These are phyloP conservation scores for Lerista edwardsae DNA, from an alignment of 2,797 vertebrate species.

Conservation along the genomic window DNA sequence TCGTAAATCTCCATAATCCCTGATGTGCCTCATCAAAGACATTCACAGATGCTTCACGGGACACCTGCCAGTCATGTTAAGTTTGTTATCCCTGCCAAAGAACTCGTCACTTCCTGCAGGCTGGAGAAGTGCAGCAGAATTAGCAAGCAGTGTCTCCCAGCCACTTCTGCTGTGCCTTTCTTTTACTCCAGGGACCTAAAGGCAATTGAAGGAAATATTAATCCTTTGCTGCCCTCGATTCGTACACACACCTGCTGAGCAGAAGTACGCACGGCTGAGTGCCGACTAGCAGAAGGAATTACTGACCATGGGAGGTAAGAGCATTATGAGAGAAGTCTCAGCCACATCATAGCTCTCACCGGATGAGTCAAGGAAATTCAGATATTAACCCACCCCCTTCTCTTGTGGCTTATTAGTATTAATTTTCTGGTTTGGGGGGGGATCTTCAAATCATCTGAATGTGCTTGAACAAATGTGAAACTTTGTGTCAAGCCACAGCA, in stretches of 20 bases:
- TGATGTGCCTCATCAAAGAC: neutral
- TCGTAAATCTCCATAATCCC: neutral
- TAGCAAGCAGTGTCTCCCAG: constrained; percentile 3
- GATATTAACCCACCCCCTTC: neutral
- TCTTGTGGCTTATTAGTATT: neutral
- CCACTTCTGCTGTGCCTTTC: constrained; percentile 7
- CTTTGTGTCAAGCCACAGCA: neutral
- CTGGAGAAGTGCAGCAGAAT: constrained; percentile 32
- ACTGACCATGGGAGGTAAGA: constrained; percentile 1
- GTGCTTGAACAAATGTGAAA: neutral
- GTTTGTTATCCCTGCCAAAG: neutral
- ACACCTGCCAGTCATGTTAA: fast-evolving
- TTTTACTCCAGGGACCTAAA: constrained; percentile 27
- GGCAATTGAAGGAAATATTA: constrained; percentile 32
- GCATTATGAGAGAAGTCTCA: neutral
- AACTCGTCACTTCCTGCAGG: constrained; percentile 19
- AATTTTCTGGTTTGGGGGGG: neutral
- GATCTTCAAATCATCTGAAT: neutral
- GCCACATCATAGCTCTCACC: neutral
- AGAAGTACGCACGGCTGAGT: constrained; percentile 15
- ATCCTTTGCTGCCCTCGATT: constrained; percentile 31
- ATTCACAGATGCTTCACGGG: neutral
- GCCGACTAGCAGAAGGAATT: constrained; percentile 33
- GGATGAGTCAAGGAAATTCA: constrained; percentile 7
- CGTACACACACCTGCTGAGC: constrained; percentile 27